Evolutionary conservation across 2,113 vertebrate species (phyloP).

Genomic region (Phyllostomus hastatus): DNA sequence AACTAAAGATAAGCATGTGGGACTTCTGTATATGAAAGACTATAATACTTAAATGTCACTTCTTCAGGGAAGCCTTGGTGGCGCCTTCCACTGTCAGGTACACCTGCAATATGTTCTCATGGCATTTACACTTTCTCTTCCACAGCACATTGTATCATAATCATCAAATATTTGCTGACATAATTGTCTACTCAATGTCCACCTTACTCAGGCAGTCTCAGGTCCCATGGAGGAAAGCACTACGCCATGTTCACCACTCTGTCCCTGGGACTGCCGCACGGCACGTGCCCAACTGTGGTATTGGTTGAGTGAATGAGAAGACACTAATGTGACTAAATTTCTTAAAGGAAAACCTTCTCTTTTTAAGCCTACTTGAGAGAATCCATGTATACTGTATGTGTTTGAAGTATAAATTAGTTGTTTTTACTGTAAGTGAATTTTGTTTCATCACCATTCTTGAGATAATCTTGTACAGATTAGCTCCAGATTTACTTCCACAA

Average conservation of each 20-base stretch:
- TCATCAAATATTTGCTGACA: neutral
- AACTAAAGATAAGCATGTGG: neutral
- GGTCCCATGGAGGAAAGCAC: neutral
- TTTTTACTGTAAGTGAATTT: neutral
- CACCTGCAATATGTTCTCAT: neutral
- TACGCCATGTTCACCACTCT: neutral
- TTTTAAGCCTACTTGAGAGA: neutral
- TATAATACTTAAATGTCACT: neutral
- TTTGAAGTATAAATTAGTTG: neutral
- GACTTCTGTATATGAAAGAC: neutral
- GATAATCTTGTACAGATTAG: slow-evolving; percentile 36
- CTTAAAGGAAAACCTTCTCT: neutral
- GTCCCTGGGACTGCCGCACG: neutral
- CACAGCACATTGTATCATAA: neutral
- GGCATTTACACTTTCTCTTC: neutral
- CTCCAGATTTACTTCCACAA: slow-evolving; percentile 25
- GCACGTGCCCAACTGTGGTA: neutral
- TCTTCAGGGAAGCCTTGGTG: neutral
- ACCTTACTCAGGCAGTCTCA: neutral
- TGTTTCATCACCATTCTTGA: slow-evolving; percentile 28
- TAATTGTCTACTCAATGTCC: neutral
- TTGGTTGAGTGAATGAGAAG: neutral
- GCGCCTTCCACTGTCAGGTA: too few species aligned
- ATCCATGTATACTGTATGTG: neutral
- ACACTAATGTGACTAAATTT: neutral